Evolutionary conservation across 1,140 invertebrate genomes (phyloP).

Genomic region (Drosophila neocordata): DNA sequence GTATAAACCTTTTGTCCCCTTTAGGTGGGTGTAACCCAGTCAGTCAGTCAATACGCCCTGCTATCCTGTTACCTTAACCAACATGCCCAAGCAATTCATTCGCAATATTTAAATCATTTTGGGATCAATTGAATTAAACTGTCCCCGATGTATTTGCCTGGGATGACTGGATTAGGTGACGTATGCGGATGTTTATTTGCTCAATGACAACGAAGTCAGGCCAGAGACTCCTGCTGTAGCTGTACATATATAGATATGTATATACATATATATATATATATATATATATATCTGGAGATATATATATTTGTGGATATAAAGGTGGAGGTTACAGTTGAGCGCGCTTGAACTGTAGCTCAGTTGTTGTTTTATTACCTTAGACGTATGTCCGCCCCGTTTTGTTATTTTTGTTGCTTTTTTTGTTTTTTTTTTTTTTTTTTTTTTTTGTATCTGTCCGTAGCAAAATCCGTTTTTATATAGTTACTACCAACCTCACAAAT

Average conservation of each 20-base stretch:
- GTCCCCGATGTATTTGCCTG: slow-evolving; percentile 21
- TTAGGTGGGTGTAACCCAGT: not conserved
- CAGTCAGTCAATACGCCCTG: not conserved
- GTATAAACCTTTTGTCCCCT: no score
- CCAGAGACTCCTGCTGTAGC: slow-evolving; percentile 4
- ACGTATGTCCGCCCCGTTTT: slow-evolving; percentile 16
- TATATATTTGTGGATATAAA: not conserved
- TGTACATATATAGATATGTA: not conserved
- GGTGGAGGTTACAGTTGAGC: slow-evolving; percentile 12
- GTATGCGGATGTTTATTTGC: slow-evolving; percentile 30
- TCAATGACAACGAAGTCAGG: slow-evolving; percentile 20
- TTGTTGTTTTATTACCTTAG: slow-evolving; percentile 29
- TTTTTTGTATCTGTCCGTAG: slow-evolving; percentile 16
- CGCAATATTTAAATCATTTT: slow-evolving; percentile 48
- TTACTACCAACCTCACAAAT: slow-evolving; percentile 14
- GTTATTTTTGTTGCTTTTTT: not conserved
- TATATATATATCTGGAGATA: not conserved
- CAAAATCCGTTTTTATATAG: slow-evolving; percentile 28
- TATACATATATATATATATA: not conserved
- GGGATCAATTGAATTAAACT: slow-evolving; percentile 49
- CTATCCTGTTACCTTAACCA: not conserved
- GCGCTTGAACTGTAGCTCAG: slow-evolving; percentile 24
- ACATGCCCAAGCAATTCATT: slow-evolving; percentile 12
- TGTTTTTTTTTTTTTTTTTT: slow-evolving; percentile 10
- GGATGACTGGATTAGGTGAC: slow-evolving; percentile 27